Conservation (phyloP, 2,888 invertebrate species). For the Dorcus parallelipipedus region DNA sequence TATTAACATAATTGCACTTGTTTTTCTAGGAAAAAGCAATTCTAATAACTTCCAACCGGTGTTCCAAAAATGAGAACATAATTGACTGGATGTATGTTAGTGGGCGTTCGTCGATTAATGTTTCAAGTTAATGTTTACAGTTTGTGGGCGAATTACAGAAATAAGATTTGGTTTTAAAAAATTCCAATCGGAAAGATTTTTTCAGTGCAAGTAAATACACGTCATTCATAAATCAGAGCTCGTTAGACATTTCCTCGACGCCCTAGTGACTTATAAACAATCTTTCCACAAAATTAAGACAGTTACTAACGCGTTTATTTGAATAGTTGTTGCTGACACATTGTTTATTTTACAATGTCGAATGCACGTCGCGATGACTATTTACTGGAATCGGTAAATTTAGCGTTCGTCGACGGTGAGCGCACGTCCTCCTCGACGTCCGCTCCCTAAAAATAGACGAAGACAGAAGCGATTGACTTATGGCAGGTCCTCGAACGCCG, state of each 20-base stretch:
- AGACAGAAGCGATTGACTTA: not conserved
- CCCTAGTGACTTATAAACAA: not conserved
- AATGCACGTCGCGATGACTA: constrained; percentile 12
- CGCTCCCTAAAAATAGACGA: not conserved
- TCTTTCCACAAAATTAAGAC: constrained; percentile 18
- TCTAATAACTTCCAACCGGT: too few species aligned
- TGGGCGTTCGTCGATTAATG: too few species aligned
- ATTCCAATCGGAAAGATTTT: too few species aligned
- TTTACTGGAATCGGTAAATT: not conserved
- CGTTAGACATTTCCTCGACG: not conserved
- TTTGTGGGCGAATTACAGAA: too few species aligned
- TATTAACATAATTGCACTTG: too few species aligned
- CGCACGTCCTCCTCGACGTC: not conserved
- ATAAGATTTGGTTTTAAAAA: too few species aligned
- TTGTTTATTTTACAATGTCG: constrained; percentile 23
- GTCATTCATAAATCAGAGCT: too few species aligned
- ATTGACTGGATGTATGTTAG: too few species aligned
- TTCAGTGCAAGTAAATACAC: too few species aligned
- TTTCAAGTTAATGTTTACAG: too few species aligned
- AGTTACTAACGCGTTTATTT: constrained; percentile 19
- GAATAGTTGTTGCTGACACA: constrained; percentile 14
- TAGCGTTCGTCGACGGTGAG: not conserved
- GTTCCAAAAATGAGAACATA: too few species aligned
- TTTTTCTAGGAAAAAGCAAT: too few species aligned
- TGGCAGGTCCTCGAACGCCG: not conserved